Base-by-base conservation (phyloP, 2,797 vertebrate species). In the Rhyacichthys aspro region DNA sequence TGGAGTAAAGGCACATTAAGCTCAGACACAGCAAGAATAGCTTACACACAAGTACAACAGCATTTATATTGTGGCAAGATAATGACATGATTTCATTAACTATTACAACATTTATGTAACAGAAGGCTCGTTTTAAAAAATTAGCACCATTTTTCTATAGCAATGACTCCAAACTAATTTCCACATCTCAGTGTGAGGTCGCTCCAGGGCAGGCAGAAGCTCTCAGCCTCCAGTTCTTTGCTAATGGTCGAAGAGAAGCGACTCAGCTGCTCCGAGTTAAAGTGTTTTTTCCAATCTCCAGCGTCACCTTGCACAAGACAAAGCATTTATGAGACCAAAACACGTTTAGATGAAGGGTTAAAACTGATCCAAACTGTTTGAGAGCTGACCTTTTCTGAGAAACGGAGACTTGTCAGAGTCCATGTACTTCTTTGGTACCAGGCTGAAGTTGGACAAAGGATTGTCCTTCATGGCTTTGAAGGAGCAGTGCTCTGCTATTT, bases 361-460 rank as follows among this genome's bases (percentile, higher is more conserved):
- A 58, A 49, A 54, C 11, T n/a, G 7, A 34, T n/a, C 11, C 28
- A 8, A 6, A 34, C 9, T 5, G 33, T 49, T 7, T 3, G 8
- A 44, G 37, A 14, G n/a, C 59, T 78, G 74, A 95, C 95, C 95
- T 92, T 94, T 96, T 59, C 95, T 92, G 14, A 95, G 75, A 74
- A 96, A 95, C 4, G 59, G 52, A 8, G 93, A 92, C 3, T 84
- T 92, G 6, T 80, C 65, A 1, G 59, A 57, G 83, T 95, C 84
- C 90, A 95, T 89, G 67, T 94, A 43, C 0, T 69, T 17, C 46
- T 86, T 62, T 0, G 94, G 93, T 50, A 96, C 83, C 76, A 94
- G 72, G 0, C 90, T 90, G 67, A 92, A 95, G 88, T 93, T 96
- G 63, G 93, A 94, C 95, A 96, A 95, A 0, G 1, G 55, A 56